phyloP scores from a whole-genome alignment of 2,888 invertebrate species.

The Epinotia bilunana region DNA sequence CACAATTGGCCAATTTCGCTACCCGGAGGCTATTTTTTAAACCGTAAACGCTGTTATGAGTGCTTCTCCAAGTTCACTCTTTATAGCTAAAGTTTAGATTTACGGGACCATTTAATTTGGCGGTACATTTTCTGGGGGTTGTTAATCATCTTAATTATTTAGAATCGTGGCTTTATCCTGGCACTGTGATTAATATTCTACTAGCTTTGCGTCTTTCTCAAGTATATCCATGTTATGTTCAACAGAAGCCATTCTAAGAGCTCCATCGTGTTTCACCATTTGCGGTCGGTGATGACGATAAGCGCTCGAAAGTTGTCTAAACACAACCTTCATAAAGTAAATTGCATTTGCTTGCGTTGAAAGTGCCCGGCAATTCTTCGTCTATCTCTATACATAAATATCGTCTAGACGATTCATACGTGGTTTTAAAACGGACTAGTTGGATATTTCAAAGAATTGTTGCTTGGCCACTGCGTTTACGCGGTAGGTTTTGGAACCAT shows the following conservation, averaged over 20 bases:
- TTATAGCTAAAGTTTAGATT: constrained; percentile 35
- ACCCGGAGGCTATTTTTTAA: constrained; percentile 15
- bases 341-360: constrained; percentile 42
- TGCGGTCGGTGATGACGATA: constrained; percentile 42
- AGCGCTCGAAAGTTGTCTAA: constrained; percentile 43
- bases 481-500: neutral
- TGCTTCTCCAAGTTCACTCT: constrained; percentile 1
- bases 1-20: constrained; percentile 40
- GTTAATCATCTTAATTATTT: constrained; percentile 38
- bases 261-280: constrained; percentile 39
- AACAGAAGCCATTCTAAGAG: constrained; percentile 31
- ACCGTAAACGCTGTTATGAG: constrained; percentile 20
- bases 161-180: constrained; percentile 14
- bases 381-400: constrained; percentile 21
- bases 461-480: neutral
- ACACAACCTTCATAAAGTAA: constrained; percentile 43
- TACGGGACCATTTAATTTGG: constrained; percentile 31
- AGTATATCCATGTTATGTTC: constrained; percentile 15
- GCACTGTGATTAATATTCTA: constrained; percentile 8
- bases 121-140: constrained; percentile 17
- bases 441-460: constrained; percentile 13
- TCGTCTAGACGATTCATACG: constrained; percentile 41
- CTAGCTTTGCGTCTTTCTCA: neutral
- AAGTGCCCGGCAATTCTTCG: constrained; percentile 33
- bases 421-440: constrained; percentile 8